phyloP scores from a whole-genome alignment of 2,113 vertebrate genomes.

The Cynopterus brachyotis region DNA sequence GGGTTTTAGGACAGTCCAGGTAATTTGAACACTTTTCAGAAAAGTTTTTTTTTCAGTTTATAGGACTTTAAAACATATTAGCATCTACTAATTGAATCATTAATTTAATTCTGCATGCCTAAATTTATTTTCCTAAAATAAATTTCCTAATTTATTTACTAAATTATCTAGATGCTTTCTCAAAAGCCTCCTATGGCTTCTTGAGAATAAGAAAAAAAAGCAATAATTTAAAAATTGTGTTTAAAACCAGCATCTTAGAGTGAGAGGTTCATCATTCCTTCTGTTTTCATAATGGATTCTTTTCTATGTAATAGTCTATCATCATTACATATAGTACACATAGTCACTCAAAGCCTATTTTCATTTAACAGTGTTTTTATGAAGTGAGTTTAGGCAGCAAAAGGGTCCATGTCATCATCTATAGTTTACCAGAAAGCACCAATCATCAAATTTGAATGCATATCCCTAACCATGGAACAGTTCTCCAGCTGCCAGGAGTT shows the following conservation, averaged over 20 bases:
- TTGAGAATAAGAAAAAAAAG: neutral
- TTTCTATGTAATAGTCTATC: neutral
- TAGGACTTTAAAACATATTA: neutral
- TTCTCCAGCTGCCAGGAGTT: neutral
- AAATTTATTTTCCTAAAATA: slow-evolving; percentile 23
- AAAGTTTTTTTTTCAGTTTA: neutral
- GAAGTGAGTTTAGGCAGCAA: neutral
- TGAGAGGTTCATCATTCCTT: neutral
- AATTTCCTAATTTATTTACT: too few relatives aligned
- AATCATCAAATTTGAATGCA: neutral
- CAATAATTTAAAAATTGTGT: neutral
- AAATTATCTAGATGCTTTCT: neutral
- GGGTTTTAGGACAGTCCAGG: neutral
- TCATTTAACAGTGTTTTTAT: neutral
- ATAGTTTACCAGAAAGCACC: neutral
- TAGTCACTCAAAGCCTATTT: neutral
- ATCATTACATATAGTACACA: neutral
- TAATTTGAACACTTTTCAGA: neutral
- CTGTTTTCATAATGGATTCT: neutral
- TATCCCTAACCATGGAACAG: neutral
- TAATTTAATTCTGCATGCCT: neutral
- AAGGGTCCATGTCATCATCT: neutral
- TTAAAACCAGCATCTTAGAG: neutral
- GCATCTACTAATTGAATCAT: neutral
- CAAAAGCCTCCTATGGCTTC: neutral